Evolutionary conservation across 2,113 vertebrate species (phyloP).

Genomic region (Copsychus sechellarum): DNA sequence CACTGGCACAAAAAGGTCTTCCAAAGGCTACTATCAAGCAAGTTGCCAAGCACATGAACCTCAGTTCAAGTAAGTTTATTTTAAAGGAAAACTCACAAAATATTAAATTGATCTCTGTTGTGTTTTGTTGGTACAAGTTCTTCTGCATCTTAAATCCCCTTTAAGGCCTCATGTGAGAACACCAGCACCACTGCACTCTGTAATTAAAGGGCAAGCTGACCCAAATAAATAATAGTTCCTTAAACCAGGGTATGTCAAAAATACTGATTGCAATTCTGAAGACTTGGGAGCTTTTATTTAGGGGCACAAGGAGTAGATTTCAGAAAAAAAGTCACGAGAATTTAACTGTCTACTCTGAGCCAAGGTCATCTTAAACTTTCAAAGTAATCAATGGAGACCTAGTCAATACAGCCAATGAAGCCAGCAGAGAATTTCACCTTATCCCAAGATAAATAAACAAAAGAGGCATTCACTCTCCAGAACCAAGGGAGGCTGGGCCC

Average conservation of each 20-base stretch:
- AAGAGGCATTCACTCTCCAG: not conserved
- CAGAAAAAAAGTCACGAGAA: not conserved
- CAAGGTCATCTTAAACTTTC: not conserved
- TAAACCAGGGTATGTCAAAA: not conserved
- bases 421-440: not conserved
- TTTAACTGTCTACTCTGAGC: not conserved
- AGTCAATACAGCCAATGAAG: not conserved
- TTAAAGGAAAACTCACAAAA: not conserved
- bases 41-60: not conserved
- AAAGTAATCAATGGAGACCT: not conserved
- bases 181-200: not conserved
- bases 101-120: not conserved
- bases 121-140: not conserved
- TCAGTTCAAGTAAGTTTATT: not conserved
- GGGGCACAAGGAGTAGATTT: not conserved
- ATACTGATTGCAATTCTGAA: not conserved
- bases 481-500: not conserved
- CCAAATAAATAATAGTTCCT: not conserved
- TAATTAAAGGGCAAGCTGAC: not conserved
- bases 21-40: not conserved
- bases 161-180: not conserved
- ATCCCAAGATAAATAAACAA: not conserved
- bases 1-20: not conserved
- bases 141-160: not conserved
- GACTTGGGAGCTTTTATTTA: not conserved